A percentile compares a stretch with the other conserved stretches of the same genome.
Conservation (phyloP, 2,888 invertebrate genomes). For the Barypeithes pellucidus region DNA sequence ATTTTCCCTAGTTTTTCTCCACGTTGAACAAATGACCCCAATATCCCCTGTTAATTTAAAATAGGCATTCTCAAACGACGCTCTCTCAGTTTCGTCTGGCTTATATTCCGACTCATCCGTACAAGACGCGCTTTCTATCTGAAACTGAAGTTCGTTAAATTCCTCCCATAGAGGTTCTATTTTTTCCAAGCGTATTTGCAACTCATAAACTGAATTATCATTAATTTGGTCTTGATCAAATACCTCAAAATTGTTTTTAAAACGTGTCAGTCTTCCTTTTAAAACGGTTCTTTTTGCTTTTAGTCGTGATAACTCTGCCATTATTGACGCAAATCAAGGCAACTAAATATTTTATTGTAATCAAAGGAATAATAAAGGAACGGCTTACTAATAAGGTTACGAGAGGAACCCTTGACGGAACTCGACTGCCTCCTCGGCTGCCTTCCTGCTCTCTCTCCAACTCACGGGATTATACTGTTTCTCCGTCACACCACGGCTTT, state of each 20-base stretch:
- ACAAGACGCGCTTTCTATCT: background rate
- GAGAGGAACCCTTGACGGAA: conserved; percentile 6
- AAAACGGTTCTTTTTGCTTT: background rate
- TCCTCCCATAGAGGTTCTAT: background rate
- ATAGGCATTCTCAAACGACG: background rate
- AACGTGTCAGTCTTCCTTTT: conserved; percentile 2
- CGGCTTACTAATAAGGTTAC: background rate
- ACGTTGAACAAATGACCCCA: background rate
- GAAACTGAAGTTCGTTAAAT: conserved; percentile 15
- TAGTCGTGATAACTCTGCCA: background rate
- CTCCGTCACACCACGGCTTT: background rate
- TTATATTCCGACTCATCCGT: background rate
- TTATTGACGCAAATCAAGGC: no score
- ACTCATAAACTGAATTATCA: background rate
- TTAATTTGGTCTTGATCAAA: background rate
- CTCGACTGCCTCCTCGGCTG: background rate
- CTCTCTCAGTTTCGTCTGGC: conserved; percentile 2
- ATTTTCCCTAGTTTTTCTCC: background rate
- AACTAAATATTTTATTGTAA: background rate
- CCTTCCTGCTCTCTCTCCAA: conserved; percentile 4
- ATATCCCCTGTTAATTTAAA: conserved; percentile 25
- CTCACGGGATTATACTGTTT: background rate
- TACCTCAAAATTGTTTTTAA: background rate
- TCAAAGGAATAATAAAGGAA: background rate
- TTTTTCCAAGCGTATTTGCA: background rate